Conservation (phyloP, 2,888 invertebrate species). For the Lathronympha strigana region DNA sequence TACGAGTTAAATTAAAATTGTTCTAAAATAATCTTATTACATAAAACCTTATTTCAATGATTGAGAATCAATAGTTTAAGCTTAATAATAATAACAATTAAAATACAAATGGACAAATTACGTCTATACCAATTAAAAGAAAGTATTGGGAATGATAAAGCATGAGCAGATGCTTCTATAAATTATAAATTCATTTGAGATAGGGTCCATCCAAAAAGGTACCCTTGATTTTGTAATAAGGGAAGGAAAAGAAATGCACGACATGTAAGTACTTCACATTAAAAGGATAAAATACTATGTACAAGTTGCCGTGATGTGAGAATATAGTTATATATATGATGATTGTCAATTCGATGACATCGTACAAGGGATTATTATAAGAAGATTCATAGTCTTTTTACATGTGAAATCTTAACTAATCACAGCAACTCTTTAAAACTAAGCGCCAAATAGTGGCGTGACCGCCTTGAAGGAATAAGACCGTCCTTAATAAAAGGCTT, state of each 20-base stretch:
- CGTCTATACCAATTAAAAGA: no score
- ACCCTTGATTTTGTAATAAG: no score
- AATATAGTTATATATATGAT: conserved; percentile 1
- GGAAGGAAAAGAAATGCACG: not conserved
- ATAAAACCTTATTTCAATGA: no score
- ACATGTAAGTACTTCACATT: not conserved
- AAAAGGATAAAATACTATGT: conserved; percentile 2
- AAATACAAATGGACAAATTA: no score
- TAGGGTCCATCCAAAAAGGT: no score
- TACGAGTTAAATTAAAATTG: no score
- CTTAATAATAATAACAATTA: no score
- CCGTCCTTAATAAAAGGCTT: conserved; percentile 12
- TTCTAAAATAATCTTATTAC: no score
- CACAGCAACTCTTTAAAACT: conserved; percentile 24
- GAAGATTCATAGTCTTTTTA: conserved; percentile 17
- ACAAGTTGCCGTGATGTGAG: conserved; percentile 21
- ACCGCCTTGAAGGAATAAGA: not conserved
- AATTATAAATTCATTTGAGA: no score
- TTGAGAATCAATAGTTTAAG: no score
- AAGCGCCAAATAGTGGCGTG: conserved; percentile 6
- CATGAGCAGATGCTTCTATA: no score
- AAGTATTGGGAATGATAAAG: no score
- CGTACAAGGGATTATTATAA: conserved; percentile 8
- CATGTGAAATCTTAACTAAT: conserved; percentile 18
- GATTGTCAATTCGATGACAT: conserved; percentile 3